phyloP scores from a whole-genome alignment of 1,140 invertebrate species.

The Lucilia sericata region DNA sequence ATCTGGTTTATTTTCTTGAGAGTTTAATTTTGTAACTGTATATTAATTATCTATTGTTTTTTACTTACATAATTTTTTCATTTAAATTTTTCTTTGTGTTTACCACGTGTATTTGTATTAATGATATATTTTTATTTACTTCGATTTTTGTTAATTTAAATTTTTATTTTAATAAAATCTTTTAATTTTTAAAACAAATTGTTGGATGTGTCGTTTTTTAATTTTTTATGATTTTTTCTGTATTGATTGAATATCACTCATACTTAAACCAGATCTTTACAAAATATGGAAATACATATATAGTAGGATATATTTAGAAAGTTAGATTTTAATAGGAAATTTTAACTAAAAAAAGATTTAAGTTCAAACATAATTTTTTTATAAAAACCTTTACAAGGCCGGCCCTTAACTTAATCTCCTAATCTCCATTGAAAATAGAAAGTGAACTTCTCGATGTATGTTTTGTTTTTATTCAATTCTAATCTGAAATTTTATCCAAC shows the following conservation, averaged over 20 bases:
- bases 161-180: constrained; percentile 14
- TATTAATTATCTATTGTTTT: background rate
- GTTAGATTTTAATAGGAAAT: no score
- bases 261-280: constrained; percentile 15
- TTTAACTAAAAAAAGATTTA: no score
- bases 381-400: no score
- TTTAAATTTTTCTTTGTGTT: background rate
- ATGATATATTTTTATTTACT: background rate
- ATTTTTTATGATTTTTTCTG: background rate
- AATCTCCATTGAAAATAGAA: no score
- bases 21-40: background rate
- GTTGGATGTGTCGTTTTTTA: background rate
- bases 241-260: background rate
- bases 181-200: background rate
- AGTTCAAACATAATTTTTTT: no score
- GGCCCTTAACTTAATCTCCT: no score
- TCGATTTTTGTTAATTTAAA: background rate
- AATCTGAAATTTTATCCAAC: no score
- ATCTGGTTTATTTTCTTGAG: background rate
- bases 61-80: background rate
- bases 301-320: background rate
- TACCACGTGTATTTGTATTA: background rate
- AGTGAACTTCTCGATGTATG: no score
- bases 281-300: background rate
- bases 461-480: no score